These are phyloP conservation scores for Panthera uncia DNA, from an alignment of 2,113 vertebrate genomes.

Conservation along the genomic window DNA sequence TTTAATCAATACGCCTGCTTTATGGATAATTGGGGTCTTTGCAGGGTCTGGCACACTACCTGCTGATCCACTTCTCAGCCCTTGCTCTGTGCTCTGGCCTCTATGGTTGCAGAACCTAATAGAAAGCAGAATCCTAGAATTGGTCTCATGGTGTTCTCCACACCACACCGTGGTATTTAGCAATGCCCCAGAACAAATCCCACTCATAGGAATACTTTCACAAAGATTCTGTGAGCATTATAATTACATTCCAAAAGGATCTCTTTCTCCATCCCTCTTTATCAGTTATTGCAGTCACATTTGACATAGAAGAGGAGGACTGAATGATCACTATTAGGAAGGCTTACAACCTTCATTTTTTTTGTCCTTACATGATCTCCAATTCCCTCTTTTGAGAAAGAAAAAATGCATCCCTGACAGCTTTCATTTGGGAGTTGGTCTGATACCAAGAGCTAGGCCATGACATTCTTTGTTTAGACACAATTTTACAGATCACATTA, in stretches of 20 bases:
- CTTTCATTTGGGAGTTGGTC: not conserved
- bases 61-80: too few relatives aligned
- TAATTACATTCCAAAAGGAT: too few relatives aligned
- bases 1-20: not conserved
- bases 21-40: not conserved
- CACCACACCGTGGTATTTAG: too few relatives aligned
- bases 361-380: not conserved
- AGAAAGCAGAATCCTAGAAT: not conserved
- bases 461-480: not conserved
- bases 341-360: not conserved
- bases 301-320: not conserved
- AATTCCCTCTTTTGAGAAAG: not conserved
- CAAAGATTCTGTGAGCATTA: not conserved
- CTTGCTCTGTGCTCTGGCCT: not conserved
- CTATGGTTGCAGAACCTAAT: fast-evolving
- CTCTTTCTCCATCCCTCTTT: not conserved
- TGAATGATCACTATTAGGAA: not conserved
- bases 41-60: too few relatives aligned
- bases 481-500: not conserved
- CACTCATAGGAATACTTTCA: not conserved
- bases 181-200: not conserved
- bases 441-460: not conserved
- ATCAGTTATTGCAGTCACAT: not conserved
- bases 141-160: not conserved
- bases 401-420: not conserved